Conservation (phyloP, 2,797 vertebrate species). For the Xiphorhynchus erythropygius region DNA sequence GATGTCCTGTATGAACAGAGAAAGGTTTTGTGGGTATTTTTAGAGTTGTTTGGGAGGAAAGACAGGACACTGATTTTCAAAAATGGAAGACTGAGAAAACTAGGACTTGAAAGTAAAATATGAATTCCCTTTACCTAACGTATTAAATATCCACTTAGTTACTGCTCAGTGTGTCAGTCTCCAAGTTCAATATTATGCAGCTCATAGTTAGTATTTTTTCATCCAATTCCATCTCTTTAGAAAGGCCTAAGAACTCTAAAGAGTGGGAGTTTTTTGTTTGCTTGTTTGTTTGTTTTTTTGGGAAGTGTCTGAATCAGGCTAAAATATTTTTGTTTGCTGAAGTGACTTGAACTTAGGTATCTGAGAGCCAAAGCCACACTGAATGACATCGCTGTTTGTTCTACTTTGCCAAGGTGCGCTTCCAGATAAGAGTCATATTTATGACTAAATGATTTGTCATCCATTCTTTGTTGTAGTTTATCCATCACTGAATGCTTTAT, state of each 20-base stretch:
- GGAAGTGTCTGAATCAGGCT: not conserved
- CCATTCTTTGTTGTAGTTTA: not conserved
- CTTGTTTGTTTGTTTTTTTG: too few relatives aligned
- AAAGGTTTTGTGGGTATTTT: not conserved
- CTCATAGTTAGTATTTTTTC: not conserved
- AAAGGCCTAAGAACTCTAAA: not conserved
- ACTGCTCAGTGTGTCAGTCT: not conserved
- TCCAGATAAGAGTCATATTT: slow-evolving; percentile 15
- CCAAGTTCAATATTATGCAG: not conserved
- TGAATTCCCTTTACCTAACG: not conserved
- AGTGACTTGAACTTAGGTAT: not conserved
- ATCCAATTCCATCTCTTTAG: not conserved
- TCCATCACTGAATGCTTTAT: not conserved
- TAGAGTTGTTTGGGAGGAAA: not conserved
- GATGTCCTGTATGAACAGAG: not conserved
- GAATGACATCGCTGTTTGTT: not conserved
- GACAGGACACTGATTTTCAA: not conserved
- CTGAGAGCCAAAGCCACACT: not conserved
- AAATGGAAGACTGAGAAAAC: not conserved
- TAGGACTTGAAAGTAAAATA: not conserved
- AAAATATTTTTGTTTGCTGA: not conserved
- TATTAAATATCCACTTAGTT: not conserved
- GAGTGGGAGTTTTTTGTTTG: not conserved
- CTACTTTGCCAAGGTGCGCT: not conserved
- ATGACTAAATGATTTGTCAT: slow-evolving; percentile 31